Percentiles rank a stretch among this genome's conserved stretches.
These are phyloP conservation scores for Tenebrio molitor DNA, from an alignment of 1,140 invertebrate genomes.

Conservation along the genomic window DNA sequence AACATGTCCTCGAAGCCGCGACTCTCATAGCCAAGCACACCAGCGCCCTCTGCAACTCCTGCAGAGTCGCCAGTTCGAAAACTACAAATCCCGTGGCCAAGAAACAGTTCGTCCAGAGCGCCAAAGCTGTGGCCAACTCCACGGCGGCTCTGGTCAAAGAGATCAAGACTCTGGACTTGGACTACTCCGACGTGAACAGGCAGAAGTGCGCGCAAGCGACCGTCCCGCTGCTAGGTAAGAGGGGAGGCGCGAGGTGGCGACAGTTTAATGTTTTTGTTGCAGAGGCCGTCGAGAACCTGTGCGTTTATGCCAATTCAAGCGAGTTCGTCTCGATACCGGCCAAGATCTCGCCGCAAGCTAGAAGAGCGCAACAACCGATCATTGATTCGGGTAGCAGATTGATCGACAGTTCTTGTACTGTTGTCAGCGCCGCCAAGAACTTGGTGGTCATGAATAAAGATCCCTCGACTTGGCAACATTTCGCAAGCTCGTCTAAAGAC, in stretches of 20 bases:
- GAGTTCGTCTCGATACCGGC: conserved; percentile 95
- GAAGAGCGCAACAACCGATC: conserved; percentile 89
- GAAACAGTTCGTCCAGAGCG: conserved; percentile 96
- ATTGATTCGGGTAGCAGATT: conserved; percentile 86
- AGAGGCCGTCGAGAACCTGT: conserved; percentile 92
- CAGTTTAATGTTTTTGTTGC: no score
- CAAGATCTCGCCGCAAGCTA: conserved; percentile 85
- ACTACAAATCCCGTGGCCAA: conserved; percentile 95
- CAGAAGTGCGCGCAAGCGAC: conserved; percentile 85
- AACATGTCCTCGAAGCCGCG: conserved; percentile 90
- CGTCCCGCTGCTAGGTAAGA: conserved; percentile 81
- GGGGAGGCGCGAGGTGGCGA: no score
- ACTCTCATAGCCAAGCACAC: conserved; percentile 98
- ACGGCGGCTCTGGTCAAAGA: conserved; percentile 95
- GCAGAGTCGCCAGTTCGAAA: conserved; percentile 91
- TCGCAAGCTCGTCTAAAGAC: conserved; percentile 93
- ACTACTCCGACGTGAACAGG: conserved; percentile 84
- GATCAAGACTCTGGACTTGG: conserved; percentile 92
- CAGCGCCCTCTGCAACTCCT: conserved; percentile 94
- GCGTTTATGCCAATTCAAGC: conserved; percentile 91
- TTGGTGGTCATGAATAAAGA: conserved; percentile 92
- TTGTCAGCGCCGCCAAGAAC: conserved; percentile 92
- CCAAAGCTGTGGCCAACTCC: conserved; percentile 97
- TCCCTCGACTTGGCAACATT: conserved; percentile 92
- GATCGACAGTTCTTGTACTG: conserved; percentile 87